These are phyloP conservation scores for Crotalus adamanteus DNA, from an alignment of 2,797 vertebrate genomes.

Conservation along the genomic window DNA sequence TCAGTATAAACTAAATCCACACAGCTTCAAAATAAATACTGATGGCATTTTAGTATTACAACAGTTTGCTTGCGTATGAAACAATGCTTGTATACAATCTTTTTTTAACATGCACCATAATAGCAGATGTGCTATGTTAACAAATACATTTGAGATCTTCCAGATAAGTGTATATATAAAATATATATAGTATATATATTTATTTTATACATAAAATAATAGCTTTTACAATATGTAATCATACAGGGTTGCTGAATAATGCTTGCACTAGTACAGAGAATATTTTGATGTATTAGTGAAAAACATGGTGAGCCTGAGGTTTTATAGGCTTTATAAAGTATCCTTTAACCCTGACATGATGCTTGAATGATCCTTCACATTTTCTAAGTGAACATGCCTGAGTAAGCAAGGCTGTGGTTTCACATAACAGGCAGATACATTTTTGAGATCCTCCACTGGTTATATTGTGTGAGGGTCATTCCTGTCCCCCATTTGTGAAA, in stretches of 20 bases:
- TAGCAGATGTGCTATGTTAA: slow-evolving; percentile 1
- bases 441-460: slow-evolving; percentile 69
- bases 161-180: slow-evolving; percentile 1
- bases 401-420: slow-evolving; percentile 68
- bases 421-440: slow-evolving; percentile 68
- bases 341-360: slow-evolving; percentile 68
- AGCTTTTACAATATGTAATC: neutral
- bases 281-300: slow-evolving; percentile 63
- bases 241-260: neutral
- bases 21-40: neutral
- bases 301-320: slow-evolving; percentile 63
- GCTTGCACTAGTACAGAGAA: neutral
- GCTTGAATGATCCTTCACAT: slow-evolving; percentile 67
- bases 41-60: neutral
- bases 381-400: slow-evolving; percentile 60
- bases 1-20: neutral
- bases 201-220: neutral
- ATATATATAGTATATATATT: neutral
- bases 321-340: slow-evolving; percentile 65
- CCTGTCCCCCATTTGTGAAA: slow-evolving; percentile 66
- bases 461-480: slow-evolving; percentile 70
- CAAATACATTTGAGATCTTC: slow-evolving; percentile 25
- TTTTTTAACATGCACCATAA: slow-evolving; percentile 8
- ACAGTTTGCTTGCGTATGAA: neutral
- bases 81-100: neutral